These are phyloP conservation scores for Galaxias olidus DNA, from an alignment of 2,797 vertebrate genomes.

Conservation along the genomic window DNA sequence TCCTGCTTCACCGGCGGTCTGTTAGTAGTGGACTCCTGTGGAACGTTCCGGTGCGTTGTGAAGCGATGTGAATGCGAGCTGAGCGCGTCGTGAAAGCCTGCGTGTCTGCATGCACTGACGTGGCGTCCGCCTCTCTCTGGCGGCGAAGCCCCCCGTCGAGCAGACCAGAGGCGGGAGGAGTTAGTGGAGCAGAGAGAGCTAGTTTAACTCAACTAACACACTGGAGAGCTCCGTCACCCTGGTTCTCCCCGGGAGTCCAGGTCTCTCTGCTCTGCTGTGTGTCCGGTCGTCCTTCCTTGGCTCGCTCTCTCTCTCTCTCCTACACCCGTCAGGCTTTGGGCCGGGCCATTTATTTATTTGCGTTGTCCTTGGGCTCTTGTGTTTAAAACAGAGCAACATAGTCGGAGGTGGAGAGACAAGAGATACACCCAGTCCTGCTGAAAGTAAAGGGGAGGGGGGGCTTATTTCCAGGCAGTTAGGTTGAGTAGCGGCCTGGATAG, in stretches of 20 bases:
- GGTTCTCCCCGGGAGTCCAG: constrained; percentile 61
- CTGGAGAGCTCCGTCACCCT: constrained; percentile 63
- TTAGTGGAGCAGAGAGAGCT: neutral
- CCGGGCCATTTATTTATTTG: constrained; percentile 44
- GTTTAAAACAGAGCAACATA: constrained; percentile 4
- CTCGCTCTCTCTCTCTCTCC: constrained; percentile 34
- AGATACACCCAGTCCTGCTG: constrained; percentile 49
- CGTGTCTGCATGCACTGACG: constrained; percentile 74
- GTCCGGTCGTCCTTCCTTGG: constrained; percentile 12
- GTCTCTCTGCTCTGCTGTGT: constrained; percentile 45
- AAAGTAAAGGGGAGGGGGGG: constrained; percentile 42
- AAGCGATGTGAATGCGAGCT: constrained; percentile 58
- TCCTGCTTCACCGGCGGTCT: constrained; percentile 50
- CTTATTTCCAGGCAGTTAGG: neutral
- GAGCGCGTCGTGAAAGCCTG: constrained; percentile 53
- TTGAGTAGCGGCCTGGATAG: neutral
- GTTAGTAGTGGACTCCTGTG: constrained; percentile 50
- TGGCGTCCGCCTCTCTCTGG: constrained; percentile 43
- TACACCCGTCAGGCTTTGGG: constrained; percentile 32
- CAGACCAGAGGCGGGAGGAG: no score
- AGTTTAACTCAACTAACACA: constrained; percentile 52
- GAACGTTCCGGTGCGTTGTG: constrained; percentile 66
- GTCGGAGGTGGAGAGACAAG: constrained; percentile 28
- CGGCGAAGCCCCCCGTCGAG: neutral
- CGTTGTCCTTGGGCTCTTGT: constrained; percentile 46